Conservation (phyloP, 2,888 invertebrate genomes). For the Drosophila quinaria region DNA sequence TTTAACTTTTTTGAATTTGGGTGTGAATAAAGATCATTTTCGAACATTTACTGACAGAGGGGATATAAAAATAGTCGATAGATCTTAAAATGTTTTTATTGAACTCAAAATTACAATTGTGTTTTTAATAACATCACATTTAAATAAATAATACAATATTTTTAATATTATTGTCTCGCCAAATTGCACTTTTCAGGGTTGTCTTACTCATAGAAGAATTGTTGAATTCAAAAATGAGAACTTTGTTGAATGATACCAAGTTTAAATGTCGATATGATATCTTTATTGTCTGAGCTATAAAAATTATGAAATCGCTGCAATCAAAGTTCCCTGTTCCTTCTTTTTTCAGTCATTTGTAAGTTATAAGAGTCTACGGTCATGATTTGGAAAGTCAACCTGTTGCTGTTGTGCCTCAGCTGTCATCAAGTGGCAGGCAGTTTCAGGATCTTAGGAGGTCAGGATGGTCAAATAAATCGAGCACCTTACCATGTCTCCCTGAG, state of each 20-base stretch:
- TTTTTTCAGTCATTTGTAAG: background rate
- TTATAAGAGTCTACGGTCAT: background rate
- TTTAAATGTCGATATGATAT: background rate
- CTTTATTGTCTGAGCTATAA: background rate
- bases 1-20: no score
- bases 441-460: background rate
- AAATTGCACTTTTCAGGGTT: no score
- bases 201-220: no score
- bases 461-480: background rate
- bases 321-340: background rate
- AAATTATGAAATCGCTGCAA: background rate
- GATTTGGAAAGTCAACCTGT: background rate
- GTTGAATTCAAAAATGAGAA: background rate
- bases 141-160: no score
- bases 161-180: no score
- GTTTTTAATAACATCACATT: no score
- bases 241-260: background rate
- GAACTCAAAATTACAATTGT: no score
- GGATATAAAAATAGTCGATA: no score
- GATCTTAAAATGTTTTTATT: no score
- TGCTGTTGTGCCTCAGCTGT: background rate
- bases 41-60: no score
- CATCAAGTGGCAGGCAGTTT: background rate
- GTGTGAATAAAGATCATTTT: no score
- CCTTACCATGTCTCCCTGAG: background rate